A percentile compares a stretch with the other conserved stretches of the same genome.
Evolutionary conservation across 1,140 invertebrate genomes (phyloP).

Genomic region (Thaumetopoea pityocampa): DNA sequence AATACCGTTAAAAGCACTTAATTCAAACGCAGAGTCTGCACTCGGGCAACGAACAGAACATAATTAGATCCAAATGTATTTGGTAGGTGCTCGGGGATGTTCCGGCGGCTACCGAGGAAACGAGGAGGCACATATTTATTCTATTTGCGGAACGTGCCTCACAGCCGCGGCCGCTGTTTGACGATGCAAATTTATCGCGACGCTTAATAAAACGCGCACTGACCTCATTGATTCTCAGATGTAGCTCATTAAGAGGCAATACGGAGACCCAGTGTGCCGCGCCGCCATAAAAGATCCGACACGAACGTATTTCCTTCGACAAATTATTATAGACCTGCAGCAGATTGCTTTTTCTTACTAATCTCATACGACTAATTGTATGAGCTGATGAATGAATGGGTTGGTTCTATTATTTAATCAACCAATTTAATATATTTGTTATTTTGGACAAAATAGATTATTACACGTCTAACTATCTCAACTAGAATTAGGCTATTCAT

Average conservation of each 20-base stretch:
- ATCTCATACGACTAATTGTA: too few species aligned
- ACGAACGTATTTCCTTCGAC: constrained; percentile 36
- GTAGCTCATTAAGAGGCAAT: constrained; percentile 54
- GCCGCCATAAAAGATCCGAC: constrained; percentile 13
- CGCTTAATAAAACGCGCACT: constrained; percentile 65
- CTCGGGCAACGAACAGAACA: constrained; percentile 29
- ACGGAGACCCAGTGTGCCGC: constrained; percentile 20
- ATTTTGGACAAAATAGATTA: too few species aligned
- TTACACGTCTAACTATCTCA: too few species aligned
- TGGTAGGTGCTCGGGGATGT: constrained; percentile 39
- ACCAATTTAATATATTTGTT: too few species aligned
- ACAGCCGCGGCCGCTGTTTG: constrained; percentile 54
- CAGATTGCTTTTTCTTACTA: too few species aligned
- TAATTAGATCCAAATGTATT: constrained; percentile 60
- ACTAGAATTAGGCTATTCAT: too few species aligned
- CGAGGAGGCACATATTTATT: constrained; percentile 63
- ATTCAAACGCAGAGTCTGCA: constrained; percentile 4
- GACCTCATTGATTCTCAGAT: constrained; percentile 64
- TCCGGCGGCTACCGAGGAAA: constrained; percentile 33
- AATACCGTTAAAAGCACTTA: constrained; percentile 10
- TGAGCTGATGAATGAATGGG: too few species aligned
- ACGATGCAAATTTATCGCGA: constrained; percentile 70
- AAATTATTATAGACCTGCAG: constrained; percentile 51
- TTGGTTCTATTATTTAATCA: too few species aligned
- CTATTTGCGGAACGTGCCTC: constrained; percentile 71